Conservation (phyloP, 2,113 vertebrate genomes). For the Spea multiplicata region DNA sequence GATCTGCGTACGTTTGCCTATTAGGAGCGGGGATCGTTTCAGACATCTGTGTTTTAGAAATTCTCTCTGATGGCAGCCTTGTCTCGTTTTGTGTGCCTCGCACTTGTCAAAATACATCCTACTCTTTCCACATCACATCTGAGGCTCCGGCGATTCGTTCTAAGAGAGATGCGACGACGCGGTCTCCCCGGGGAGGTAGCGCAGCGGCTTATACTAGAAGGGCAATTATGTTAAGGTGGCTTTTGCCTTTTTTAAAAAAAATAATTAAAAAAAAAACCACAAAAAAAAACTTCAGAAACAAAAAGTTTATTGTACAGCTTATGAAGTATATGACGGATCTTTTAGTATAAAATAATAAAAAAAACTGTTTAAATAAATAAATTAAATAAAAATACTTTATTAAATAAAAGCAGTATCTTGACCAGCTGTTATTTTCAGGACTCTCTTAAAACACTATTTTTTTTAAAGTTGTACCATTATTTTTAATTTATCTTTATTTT, state of each 20-base stretch:
- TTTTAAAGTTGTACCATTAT: no score
- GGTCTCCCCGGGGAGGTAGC: conserved; percentile 30
- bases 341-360: no score
- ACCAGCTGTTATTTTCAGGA: no score
- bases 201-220: conserved; percentile 10
- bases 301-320: background rate
- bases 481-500: no score
- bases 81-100: conserved; percentile 37
- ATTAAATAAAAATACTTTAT: no score
- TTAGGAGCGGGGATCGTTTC: conserved; percentile 42
- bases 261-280: background rate
- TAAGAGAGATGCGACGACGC: conserved; percentile 36
- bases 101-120: conserved; percentile 45
- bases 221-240: conserved; percentile 17
- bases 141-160: conserved; percentile 21
- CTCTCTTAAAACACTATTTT: no score
- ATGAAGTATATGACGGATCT: background rate
- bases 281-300: conserved; percentile 31
- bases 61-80: conserved; percentile 48
- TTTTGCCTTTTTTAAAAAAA: conserved; percentile 8
- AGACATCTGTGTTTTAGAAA: conserved; percentile 46
- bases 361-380: no score
- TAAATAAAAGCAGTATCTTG: no score
- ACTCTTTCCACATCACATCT: conserved; percentile 31
- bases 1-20: conserved; percentile 41